Evolutionary conservation across 2,888 invertebrate genomes (phyloP), one percentile per base, ranked within the genome.

Genomic region (Teleogryllus oceanicus): DNA sequence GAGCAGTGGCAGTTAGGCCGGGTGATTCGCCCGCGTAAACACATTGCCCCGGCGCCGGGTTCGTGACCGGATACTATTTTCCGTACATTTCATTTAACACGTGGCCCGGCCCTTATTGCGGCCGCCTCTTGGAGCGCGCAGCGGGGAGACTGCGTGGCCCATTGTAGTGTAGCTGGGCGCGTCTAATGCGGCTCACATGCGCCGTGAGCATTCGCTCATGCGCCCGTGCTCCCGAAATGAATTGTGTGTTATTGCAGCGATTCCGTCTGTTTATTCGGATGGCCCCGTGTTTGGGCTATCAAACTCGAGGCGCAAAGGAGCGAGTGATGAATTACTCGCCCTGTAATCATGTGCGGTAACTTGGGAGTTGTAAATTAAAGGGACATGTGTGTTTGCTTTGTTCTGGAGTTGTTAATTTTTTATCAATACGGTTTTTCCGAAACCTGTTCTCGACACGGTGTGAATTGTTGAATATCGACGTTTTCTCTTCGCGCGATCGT

Each of bases 41-140:
- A 62, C 62, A 62, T 62, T 62, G 62, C 62, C n/a, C 37, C 62
- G 62, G 62, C 10, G 62, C 62, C 62, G 62, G 62, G 62, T 62
- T 62, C 62, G 62, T 62, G 62, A 62, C 62, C 62, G 62, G 62
- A 62, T 62, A 62, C 62, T 62, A 62, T 62, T 62, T 62, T 62
- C 62, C n/a, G 62, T n/a, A 12, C 62, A 62, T 62, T 62, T 62
- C 62, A 62, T 62, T 62, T 13, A 13, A 62, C 62, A n/a, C 62
- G 62, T 12, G 16, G 62, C 62, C n/a, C 16, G 16, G 62, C 62
- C n/a, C 62, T 62, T 62, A 62, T 62, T 62, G 62, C 62, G n/a
- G 62, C 62, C 62, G 62, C n/a, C 62, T 62, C 62, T 62, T 62
- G 62, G 62, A 62, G 62, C n/a, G 62, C 37, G 37, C 37, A 37